phyloP scores from a whole-genome alignment of 1,140 invertebrate genomes.

The Trichonephila clavipes region DNA sequence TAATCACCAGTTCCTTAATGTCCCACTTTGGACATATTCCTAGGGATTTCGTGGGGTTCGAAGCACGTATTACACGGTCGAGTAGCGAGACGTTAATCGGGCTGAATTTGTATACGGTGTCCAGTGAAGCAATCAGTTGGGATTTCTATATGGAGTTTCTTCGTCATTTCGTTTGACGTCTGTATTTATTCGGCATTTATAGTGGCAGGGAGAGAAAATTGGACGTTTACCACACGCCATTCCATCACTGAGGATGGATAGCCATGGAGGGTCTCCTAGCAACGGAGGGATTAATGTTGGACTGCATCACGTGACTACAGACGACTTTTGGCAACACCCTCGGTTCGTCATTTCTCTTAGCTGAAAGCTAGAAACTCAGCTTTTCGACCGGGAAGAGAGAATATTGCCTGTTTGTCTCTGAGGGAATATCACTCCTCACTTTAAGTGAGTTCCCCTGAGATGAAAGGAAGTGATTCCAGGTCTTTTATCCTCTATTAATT shows the following conservation, averaged over 20 bases:
- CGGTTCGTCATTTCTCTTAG: conserved; percentile 28
- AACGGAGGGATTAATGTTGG: conserved; percentile 37
- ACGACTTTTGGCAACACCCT: conserved; percentile 37
- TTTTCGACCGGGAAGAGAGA: not conserved
- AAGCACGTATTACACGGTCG: not conserved
- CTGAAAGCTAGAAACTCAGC: conserved; percentile 1
- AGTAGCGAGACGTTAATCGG: not conserved
- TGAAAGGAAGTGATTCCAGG: conserved; percentile 27
- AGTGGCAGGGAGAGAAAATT: not conserved
- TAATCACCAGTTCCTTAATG: no score
- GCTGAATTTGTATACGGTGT: not conserved
- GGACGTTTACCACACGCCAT: conserved; percentile 19
- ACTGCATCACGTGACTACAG: conserved; percentile 12
- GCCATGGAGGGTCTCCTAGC: conserved; percentile 30
- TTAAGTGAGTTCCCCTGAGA: not conserved
- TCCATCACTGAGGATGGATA: conserved; percentile 14
- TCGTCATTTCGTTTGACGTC: not conserved
- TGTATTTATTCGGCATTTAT: conserved; percentile 48
- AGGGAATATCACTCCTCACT: conserved; percentile 27
- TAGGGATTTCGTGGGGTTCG: not conserved
- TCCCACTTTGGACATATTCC: no score
- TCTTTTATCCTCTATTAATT: conserved; percentile 28
- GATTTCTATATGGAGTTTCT: conserved; percentile 9
- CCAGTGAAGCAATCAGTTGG: not conserved
- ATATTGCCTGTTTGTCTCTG: conserved; percentile 12